phyloP scores from a whole-genome alignment of 2,888 invertebrate genomes.

The Perithous albicinctus region DNA sequence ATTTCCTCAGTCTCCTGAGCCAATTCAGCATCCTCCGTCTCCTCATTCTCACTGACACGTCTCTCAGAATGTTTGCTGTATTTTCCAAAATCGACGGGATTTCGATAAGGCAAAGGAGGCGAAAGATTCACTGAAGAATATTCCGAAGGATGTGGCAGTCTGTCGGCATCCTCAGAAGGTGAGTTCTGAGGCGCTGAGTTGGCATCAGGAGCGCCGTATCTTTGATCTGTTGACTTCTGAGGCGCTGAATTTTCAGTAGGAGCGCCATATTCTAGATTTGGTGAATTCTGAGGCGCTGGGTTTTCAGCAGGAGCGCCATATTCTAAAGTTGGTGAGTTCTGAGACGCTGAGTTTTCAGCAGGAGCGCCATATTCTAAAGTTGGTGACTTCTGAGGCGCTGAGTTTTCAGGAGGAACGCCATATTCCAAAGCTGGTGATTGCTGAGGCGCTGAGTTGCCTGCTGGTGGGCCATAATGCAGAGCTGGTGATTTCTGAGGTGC shows the following conservation, averaged over 20 bases:
- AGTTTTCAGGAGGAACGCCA: background rate
- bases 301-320: background rate
- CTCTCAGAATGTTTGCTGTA: constrained; percentile 1
- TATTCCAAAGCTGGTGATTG: background rate
- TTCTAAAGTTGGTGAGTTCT: background rate
- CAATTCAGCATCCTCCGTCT: background rate
- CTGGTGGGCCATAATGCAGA: background rate
- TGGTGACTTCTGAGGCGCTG: background rate
- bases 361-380: background rate
- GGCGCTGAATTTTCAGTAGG: background rate
- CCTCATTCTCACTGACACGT: constrained; percentile 6
- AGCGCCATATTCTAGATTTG: background rate
- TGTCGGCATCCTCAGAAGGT: too few species aligned
- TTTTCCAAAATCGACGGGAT: background rate
- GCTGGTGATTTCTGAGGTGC: background rate
- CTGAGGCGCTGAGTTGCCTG: background rate
- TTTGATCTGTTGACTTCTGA: background rate
- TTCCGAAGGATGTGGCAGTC: constrained; percentile 3
- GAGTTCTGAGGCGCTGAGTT: background rate
- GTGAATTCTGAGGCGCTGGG: background rate
- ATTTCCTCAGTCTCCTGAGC: background rate
- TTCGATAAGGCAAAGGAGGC: constrained; percentile 19
- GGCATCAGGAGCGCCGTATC: background rate
- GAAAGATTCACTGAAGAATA: constrained; percentile 7
- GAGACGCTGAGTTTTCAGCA: background rate